These are phyloP conservation scores for Stegodyphus dumicola DNA, from an alignment of 1,140 invertebrate species.

Conservation along the genomic window DNA sequence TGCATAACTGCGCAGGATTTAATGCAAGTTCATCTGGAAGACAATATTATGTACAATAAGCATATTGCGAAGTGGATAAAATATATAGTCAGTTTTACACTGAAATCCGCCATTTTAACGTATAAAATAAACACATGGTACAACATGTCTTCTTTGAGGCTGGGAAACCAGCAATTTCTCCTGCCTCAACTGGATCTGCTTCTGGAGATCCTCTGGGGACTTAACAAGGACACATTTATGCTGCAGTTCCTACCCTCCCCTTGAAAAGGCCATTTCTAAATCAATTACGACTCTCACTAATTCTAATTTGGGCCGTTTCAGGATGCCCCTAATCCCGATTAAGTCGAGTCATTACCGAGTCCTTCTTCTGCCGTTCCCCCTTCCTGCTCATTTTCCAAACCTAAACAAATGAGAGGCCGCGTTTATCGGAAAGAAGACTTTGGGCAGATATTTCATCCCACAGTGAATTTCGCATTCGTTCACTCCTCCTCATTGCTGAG, in stretches of 20 bases:
- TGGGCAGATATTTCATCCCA: constrained; percentile 37
- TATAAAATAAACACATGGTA: too few relatives aligned
- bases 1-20: too few relatives aligned
- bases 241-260: not conserved
- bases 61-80: too few relatives aligned
- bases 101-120: too few relatives aligned
- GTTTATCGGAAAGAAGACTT: not conserved
- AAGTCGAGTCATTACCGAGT: constrained; percentile 41
- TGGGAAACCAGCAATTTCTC: too few relatives aligned
- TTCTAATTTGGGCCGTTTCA: constrained; percentile 57
- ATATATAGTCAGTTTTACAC: too few relatives aligned
- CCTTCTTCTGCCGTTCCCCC: not conserved
- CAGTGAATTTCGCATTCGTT: not conserved
- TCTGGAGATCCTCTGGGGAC: too few relatives aligned
- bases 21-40: too few relatives aligned
- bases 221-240: too few relatives aligned
- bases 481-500: not conserved
- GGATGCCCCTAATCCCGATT: constrained; percentile 50
- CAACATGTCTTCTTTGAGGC: too few relatives aligned
- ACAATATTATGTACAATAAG: too few relatives aligned
- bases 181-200: too few relatives aligned
- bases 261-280: constrained; percentile 46
- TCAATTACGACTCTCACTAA: constrained; percentile 57
- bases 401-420: constrained; percentile 47
- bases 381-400: not conserved